Evolutionary conservation across 2,888 invertebrate genomes (phyloP), one percentile per base, ranked within the genome.

Genomic region (Anarsia innoxiella): DNA sequence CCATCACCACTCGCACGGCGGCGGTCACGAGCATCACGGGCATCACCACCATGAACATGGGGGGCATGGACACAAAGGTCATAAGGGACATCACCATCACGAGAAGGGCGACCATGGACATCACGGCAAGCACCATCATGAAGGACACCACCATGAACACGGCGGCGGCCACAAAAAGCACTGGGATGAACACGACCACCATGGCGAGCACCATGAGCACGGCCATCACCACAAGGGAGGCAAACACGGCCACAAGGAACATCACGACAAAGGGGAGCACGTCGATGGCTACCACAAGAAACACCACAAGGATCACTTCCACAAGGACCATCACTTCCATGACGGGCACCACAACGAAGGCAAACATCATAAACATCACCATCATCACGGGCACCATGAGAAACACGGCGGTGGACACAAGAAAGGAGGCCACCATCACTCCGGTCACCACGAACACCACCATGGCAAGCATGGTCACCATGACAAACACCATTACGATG

Each of bases 301-400:
- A 57, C 88, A 92, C 57, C 92, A 94, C 77, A 94, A 94, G 72
- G 94, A 94, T 56, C 94, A 94, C 72, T 94, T 91, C 78, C 90
- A 93, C 67, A 94, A 94, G 80, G 91, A 93, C 59, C 93, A 93
- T 66, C 93, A 93, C 84, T 94, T 94, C 87, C 94, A 94, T 66
- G 94, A 94, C 61, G 93, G 94, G 57, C 90, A 90, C 64, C 92
- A 94, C 70, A 89, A 93, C 60, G 92, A 91, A 29, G 94, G 94
- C 40, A 91, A 93, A 58, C 93, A 94, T 69, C 89, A 90, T 68
- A 94, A 94, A 64, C 90, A 92, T 57, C 92, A 89, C 4, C 89
- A 91, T 56, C 90, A 91, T 63, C 91, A 93, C 66, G 89, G 89
- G 39, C 90, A 93, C 58, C 90, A 90, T 40, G 88, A 88, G 51